Base-by-base conservation (phyloP, 1,140 invertebrate species). In the Drosophila kikkawai region DNA sequence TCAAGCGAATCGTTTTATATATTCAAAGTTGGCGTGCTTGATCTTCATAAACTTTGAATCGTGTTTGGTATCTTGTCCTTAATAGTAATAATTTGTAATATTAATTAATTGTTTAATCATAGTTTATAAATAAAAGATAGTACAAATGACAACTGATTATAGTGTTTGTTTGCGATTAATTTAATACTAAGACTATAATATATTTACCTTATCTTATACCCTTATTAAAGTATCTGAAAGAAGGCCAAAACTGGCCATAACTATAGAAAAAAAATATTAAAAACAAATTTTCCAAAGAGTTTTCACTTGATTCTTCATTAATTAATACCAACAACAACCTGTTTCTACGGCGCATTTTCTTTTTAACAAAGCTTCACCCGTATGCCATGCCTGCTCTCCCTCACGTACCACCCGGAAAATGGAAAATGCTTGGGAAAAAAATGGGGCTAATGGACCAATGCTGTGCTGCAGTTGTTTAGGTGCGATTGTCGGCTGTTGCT, bases 391-490 rank as follows among this genome's bases (percentile, higher is more conserved):
- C 73, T 75, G 70, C 34, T 61, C 22, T 17, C 22, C 12, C 61
- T 29, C 63, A 63, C 73, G 61, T 66, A 80, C 39, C 22, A 13
- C 48, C 32, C 47, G 63, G 63, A 55, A 67, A 70, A 70, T 53
- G 41, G 36, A 64, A 64, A 64, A 64, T 32, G 29, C 29, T 19
- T 26, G 5, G 29, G 51, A 32, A 45, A 59, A 59, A 76, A 88
- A 84, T 80, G 85, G 69, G 74, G 85, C 84, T 90, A 88, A 88
- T 88, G 84, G 84, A 84, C 85, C 85, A 84, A 71, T 66, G 85
- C 78, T 71, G 73, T 48, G 80, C 44, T 84, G 82, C 74, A 69
- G 34, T 73, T 76, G 71, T 22, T 41, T 57, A 60, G 56, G 22
- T 68, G 64, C 37, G 67, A 59, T 73, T 73, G 45, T 44, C 39